Base-by-base conservation (phyloP, 2,113 vertebrate genomes). In the Catharus minimus region DNA sequence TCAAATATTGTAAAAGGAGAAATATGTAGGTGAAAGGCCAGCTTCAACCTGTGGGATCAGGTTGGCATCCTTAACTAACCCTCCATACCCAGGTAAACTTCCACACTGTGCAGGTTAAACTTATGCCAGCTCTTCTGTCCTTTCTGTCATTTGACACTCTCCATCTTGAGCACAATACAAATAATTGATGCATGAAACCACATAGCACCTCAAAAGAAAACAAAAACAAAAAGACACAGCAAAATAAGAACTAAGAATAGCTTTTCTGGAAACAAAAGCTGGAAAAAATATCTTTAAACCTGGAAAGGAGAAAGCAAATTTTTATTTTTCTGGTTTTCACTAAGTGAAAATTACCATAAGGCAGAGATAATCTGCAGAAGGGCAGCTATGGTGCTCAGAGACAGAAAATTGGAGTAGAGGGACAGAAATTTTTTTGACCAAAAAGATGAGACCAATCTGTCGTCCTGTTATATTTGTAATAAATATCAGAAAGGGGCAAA, bases 141-240 rank as follows among this genome's bases (percentile, higher is more conserved):
- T 68, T 81, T 39, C 11, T 26, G 69, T 69, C 50, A 90, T 50
- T 86, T 81, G 74, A 93, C 43, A 27, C 75, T 78, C 10, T 2
- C 33, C 24, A 4, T 47, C 86, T 86, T 86, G 74, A 82, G 46
- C 53, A 30, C 69, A 65, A 20, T 53, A 80, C 82, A 95, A 92
- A 88, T 96, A 94, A 95, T 93, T 88, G 69, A 95, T 92, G 90
- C 12, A 17, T 84, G 86, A 86, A 92, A 81, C 69, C 26, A n/a
- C 22, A 61, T 30, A 83, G 50, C 49, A 30, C 21, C 33, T 92
- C 39, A 41, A 38, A 92, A 76, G 9, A 6, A 33, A 61, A 66
- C 39, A 39, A n/a, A 60, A 61, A 43, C 21, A 27, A 47, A 39
- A 21, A 5, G 15, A 23, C 9, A 11, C 7, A 60, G 20, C 43